These are phyloP conservation scores for Phalera bucephala DNA, from an alignment of 2,888 invertebrate genomes.

Conservation along the genomic window DNA sequence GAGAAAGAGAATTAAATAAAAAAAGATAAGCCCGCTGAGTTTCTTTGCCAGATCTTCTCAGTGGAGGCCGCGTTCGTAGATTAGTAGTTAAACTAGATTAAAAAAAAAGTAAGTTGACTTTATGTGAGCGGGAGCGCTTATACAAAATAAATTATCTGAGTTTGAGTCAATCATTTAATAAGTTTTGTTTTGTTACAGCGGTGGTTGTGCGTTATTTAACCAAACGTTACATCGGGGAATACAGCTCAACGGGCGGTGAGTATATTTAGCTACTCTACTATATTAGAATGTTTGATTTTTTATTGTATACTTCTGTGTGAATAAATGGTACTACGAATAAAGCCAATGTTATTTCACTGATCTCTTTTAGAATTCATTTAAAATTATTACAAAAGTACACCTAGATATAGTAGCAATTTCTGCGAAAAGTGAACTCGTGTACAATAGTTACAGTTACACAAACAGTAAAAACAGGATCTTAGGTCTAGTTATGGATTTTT, in stretches of 20 bases:
- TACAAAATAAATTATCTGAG: too few species aligned
- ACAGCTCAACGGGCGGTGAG: conserved; percentile 91
- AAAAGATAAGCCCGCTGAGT: too few species aligned
- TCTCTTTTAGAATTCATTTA: not conserved
- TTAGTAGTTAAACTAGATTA: too few species aligned
- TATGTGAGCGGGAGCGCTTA: too few species aligned
- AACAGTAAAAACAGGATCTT: conserved; percentile 1
- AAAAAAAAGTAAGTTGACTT: too few species aligned
- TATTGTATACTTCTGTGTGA: not conserved
- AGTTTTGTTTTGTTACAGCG: conserved; percentile 84
- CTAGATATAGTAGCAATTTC: not conserved
- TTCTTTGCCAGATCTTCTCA: too few species aligned
- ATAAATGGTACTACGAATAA: not conserved
- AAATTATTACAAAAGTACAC: not conserved
- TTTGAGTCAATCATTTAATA: too few species aligned
- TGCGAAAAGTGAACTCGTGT: not conserved
- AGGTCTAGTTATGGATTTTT: conserved; percentile 9
- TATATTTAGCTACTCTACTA: conserved; percentile 13
- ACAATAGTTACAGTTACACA: not conserved
- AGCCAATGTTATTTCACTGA: not conserved
- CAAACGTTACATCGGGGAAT: conserved; percentile 90
- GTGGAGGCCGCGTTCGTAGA: too few species aligned
- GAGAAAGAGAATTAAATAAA: too few species aligned
- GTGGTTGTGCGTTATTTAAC: conserved; percentile 90
- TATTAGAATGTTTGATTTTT: not conserved